Base-by-base conservation (phyloP, 2,113 vertebrate species). In the Sceloporus tristichus region DNA sequence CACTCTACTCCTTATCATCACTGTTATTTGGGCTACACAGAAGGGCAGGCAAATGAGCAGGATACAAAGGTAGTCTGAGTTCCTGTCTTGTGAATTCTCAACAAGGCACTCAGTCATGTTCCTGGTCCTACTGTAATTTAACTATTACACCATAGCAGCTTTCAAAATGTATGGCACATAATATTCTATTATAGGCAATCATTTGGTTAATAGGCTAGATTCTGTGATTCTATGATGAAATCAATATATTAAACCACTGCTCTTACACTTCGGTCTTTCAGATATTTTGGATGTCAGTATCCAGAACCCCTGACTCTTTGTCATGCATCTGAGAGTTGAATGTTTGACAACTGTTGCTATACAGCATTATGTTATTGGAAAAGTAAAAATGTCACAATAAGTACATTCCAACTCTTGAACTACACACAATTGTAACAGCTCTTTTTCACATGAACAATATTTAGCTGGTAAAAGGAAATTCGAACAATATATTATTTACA, bases 351-450 rank as follows among this genome's bases (percentile, higher is more conserved):
- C 6, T 25, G 66, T 25, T 29, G 66, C 75, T 48, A 25, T 42
- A 77, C 25, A 53, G 2, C 42, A 29, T 54, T 78, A 54, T 13
- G 53, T 54, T 29, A 54, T 10, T 54, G 27, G 25, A 27, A 53
- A 79, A 79, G 16, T 79, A 79, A 29, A 27, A 29, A 25, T 54
- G 27, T 25, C 5, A 54, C 48, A 40, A 90, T 16, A 59, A 91
- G 73, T 0, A 77, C 19, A 70, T 87, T 93, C 90, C 93, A 92
- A 87, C 76, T 90, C 74, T 88, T 89, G 87, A 93, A 93, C 93
- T 90, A 79, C 42, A 86, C 78, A 53, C 48, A 79, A n/a, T 54
- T 90, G 86, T 93, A 85, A 19, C 82, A 93, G 89, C 89, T 38
- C 90, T 91, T 92, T 91, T 90, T 91, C 62, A 91, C 93, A 88